A percentile compares a stretch with the other conserved stretches of the same genome.
These are phyloP conservation scores for Chionis minor DNA, from an alignment of 2,113 vertebrate species.

Conservation along the genomic window DNA sequence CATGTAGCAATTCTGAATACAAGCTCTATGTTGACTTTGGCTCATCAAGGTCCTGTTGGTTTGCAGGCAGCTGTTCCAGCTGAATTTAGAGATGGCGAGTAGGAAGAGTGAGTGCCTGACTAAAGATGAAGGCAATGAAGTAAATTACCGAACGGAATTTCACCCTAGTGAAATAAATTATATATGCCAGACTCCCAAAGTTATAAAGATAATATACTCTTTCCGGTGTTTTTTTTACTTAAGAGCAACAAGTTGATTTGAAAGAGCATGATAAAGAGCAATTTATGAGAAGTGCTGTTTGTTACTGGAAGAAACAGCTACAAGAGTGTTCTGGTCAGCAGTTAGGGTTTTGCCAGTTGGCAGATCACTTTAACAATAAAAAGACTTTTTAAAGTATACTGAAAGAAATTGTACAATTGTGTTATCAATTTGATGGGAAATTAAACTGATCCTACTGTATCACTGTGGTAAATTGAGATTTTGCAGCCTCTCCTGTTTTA, in stretches of 20 bases:
- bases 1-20: neutral
- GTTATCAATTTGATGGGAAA: neutral
- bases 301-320: neutral
- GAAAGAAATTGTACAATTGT: neutral
- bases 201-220: neutral
- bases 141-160: neutral
- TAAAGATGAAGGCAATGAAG: neutral
- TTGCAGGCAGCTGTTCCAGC: neutral
- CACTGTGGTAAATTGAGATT: neutral
- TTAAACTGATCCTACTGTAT: neutral
- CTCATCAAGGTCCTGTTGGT: neutral
- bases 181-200: neutral
- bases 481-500: neutral
- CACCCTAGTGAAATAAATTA: neutral
- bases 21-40: neutral
- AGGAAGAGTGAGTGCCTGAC: neutral
- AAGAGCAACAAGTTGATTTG: neutral
- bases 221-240: neutral
- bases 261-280: neutral
- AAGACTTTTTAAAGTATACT: neutral
- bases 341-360: neutral
- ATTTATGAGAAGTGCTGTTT: neutral
- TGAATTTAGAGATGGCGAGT: accelerated
- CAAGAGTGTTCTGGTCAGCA: neutral
- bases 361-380: neutral